Conservation (phyloP, 2,888 invertebrate species). For the Drosophila paramelanica region DNA sequence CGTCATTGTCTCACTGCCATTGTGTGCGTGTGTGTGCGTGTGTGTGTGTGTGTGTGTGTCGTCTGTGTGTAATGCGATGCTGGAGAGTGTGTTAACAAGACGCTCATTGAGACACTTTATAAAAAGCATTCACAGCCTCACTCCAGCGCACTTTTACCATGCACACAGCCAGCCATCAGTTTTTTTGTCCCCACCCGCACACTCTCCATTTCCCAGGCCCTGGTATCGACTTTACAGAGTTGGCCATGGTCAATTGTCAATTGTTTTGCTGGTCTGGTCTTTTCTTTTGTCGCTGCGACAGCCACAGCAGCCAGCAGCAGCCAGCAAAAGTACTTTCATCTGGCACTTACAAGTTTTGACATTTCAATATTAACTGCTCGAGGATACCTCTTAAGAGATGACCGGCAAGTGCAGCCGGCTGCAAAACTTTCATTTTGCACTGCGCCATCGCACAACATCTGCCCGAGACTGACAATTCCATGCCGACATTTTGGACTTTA, state of each 20-base stretch:
- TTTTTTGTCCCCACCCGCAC: background rate
- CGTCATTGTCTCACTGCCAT: constrained; percentile 40
- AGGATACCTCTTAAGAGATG: constrained; percentile 15
- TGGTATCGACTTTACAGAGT: constrained; percentile 4
- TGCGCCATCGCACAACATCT: too few relatives aligned
- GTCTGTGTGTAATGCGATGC: constrained; percentile 47
- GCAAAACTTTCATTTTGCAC: constrained; percentile 2
- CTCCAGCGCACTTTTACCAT: constrained; percentile 21
- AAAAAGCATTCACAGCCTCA: constrained; percentile 32
- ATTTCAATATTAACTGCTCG: constrained; percentile 28
- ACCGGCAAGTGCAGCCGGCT: constrained; percentile 30
- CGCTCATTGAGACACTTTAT: constrained; percentile 72
- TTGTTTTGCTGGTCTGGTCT: constrained; percentile 20
- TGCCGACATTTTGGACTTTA: constrained; percentile 1
- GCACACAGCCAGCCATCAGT: background rate
- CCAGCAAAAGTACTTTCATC: constrained; percentile 30
- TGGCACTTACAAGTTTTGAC: constrained; percentile 39
- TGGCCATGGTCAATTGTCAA: constrained; percentile 38
- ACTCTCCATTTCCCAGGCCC: too few relatives aligned
- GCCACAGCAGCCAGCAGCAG: constrained; percentile 16
- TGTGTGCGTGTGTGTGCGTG: constrained; percentile 14
- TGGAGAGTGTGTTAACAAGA: constrained; percentile 71
- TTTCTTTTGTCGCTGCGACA: constrained; percentile 3
- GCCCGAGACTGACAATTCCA: background rate
- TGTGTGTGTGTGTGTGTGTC: constrained; percentile 5